Evolutionary conservation across 1,140 invertebrate genomes (phyloP).

Genomic region (Nasonia longicornis): DNA sequence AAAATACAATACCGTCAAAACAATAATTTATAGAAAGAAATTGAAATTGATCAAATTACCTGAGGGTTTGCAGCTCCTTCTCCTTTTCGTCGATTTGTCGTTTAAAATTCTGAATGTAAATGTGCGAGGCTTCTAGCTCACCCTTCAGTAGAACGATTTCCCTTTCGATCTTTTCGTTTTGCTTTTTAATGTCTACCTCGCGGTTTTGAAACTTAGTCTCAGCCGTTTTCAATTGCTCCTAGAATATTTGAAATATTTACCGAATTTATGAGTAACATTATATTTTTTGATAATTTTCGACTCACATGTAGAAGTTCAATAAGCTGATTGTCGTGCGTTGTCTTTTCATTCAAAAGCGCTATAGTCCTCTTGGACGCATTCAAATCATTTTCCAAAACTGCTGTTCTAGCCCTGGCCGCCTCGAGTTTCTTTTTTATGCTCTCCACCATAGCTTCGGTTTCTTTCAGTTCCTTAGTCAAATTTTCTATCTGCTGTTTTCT

Average conservation of each 20-base stretch:
- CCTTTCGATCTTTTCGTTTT: conserved; percentile 52
- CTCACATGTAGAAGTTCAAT: conserved; percentile 71
- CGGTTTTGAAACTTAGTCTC: conserved; percentile 53
- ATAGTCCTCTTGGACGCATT: conserved; percentile 67
- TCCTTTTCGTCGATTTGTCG: conserved; percentile 56
- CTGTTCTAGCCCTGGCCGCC: conserved; percentile 69
- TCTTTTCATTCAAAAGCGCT: conserved; percentile 70
- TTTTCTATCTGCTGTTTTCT: conserved; percentile 70
- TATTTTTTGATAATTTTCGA: background rate
- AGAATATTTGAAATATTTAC: background rate
- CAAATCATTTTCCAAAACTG: conserved; percentile 72
- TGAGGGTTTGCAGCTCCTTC: conserved; percentile 56
- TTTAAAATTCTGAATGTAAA: conserved; percentile 52
- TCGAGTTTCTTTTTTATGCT: conserved; percentile 73
- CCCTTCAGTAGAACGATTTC: conserved; percentile 51
- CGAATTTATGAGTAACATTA: background rate
- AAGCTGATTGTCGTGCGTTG: conserved; percentile 70
- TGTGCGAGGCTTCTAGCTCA: conserved; percentile 52
- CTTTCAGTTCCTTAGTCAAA: conserved; percentile 68
- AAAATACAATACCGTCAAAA: background rate
- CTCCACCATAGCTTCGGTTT: conserved; percentile 59
- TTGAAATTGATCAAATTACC: conserved; percentile 45
- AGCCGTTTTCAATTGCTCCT: conserved; percentile 55
- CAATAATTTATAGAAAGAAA: background rate
- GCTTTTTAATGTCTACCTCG: conserved; percentile 48